A percentile compares a stretch with the other conserved stretches of the same genome.
phyloP scores from a whole-genome alignment of 2,797 vertebrate species.

The Mormyrus hasselquistii region DNA sequence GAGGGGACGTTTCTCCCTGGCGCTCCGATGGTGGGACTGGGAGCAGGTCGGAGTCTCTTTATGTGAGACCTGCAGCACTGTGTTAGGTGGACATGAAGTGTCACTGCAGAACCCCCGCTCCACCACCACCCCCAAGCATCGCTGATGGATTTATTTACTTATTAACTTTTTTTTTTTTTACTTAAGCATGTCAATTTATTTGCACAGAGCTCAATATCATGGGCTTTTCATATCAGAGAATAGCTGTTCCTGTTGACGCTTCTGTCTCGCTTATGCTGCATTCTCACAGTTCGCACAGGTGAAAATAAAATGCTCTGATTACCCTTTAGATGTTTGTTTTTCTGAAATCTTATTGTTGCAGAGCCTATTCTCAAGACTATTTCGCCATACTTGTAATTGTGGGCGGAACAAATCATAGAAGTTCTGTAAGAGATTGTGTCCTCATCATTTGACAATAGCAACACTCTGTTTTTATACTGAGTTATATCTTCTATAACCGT shows the following conservation, averaged over 20 bases:
- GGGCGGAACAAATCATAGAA: neutral
- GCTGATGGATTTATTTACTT: neutral
- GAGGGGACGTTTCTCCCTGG: slow-evolving; percentile 55
- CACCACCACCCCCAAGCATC: neutral
- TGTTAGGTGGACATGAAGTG: neutral
- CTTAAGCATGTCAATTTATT: neutral
- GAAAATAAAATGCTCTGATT: neutral
- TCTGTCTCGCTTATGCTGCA: neutral
- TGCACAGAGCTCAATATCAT: neutral
- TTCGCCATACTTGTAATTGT: neutral
- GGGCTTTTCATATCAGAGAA: neutral
- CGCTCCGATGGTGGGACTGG: slow-evolving; percentile 54
- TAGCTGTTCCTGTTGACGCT: neutral
- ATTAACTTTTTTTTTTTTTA: neutral
- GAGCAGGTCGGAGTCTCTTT: slow-evolving; percentile 43
- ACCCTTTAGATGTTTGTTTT: neutral
- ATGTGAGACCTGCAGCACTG: slow-evolving; percentile 28
- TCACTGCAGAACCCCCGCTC: neutral
- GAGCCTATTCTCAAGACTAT: neutral
- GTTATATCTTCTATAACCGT: neutral
- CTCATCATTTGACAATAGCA: neutral
- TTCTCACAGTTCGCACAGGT: neutral
- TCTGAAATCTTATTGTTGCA: neutral
- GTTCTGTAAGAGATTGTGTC: neutral
- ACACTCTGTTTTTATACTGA: neutral